Conservation (phyloP, 2,113 vertebrate genomes). For the Nibea albiflora region DNA sequence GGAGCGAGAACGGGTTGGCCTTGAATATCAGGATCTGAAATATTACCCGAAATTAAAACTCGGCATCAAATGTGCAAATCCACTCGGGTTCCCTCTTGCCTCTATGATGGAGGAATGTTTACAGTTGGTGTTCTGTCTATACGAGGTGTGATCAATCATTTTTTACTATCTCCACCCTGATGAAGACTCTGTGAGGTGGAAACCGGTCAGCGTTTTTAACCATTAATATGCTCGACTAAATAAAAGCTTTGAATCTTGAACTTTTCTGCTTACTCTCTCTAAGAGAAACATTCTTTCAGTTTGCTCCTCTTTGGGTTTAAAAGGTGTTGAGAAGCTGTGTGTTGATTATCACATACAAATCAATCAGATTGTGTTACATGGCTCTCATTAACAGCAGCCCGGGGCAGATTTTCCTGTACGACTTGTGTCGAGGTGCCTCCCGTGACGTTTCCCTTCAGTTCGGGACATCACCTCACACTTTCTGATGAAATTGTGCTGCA, state of each 20-base stretch:
- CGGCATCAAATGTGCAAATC: background rate
- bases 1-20: too few relatives aligned
- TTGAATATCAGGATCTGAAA: too few relatives aligned
- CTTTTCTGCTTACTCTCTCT: background rate
- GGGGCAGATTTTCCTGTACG: slow-evolving; percentile 6
- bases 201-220: background rate
- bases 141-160: background rate
- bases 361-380: background rate
- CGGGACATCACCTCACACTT: slow-evolving; percentile 35
- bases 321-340: slow-evolving; percentile 26
- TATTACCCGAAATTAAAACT: too few relatives aligned
- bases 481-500: slow-evolving; percentile 67
- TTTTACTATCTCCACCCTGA: background rate
- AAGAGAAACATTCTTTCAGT: background rate
- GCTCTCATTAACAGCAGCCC: slow-evolving; percentile 47
- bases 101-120: slow-evolving; percentile 2
- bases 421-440: slow-evolving; percentile 11
- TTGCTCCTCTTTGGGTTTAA: background rate
- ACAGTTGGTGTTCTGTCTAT: background rate
- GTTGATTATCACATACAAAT: slow-evolving; percentile 36
- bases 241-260: background rate
- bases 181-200: background rate
- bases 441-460: background rate
- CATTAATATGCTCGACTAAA: background rate
- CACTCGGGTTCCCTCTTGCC: background rate